Percentiles rank a stretch among this genome's conserved stretches.
Evolutionary conservation across 2,888 invertebrate genomes (phyloP).

Genomic region (Phortica magna): DNA sequence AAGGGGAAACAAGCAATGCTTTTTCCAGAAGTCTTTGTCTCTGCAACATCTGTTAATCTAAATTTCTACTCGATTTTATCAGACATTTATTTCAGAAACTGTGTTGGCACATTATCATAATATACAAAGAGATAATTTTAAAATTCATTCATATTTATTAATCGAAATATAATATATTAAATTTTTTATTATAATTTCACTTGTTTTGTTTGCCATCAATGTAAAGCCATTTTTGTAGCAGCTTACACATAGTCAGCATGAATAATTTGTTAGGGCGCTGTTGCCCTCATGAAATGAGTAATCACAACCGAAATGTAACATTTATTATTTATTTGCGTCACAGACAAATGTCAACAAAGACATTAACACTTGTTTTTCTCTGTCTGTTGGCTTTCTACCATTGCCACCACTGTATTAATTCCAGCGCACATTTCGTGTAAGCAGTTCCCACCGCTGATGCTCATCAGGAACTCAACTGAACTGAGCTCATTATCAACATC

Average conservation of each 20-base stretch:
- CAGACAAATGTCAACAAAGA: constrained; percentile 57
- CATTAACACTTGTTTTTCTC: constrained; percentile 47
- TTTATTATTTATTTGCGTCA: constrained; percentile 19
- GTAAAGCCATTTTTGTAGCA: too few relatives aligned
- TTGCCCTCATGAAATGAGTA: background rate
- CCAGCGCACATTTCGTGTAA: background rate
- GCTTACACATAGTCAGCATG: too few relatives aligned
- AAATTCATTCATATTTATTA: background rate
- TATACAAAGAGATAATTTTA: background rate
- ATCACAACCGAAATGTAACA: background rate
- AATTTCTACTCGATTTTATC: too few relatives aligned
- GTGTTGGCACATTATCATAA: too few relatives aligned
- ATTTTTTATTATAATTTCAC: background rate
- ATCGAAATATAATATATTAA: background rate
- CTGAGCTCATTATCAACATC: background rate
- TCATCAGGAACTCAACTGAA: background rate
- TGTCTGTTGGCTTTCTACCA: background rate
- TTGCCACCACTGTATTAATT: constrained; percentile 12
- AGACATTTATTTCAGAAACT: too few relatives aligned
- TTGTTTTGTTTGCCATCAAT: too few relatives aligned
- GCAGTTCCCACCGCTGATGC: background rate
- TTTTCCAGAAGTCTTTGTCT: too few relatives aligned
- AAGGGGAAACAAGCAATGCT: too few relatives aligned
- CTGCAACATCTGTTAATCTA: too few relatives aligned
- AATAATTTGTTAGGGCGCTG: too few relatives aligned